Conservation (phyloP, 2,113 vertebrate species). For the Chrysochloris asiatica region DNA sequence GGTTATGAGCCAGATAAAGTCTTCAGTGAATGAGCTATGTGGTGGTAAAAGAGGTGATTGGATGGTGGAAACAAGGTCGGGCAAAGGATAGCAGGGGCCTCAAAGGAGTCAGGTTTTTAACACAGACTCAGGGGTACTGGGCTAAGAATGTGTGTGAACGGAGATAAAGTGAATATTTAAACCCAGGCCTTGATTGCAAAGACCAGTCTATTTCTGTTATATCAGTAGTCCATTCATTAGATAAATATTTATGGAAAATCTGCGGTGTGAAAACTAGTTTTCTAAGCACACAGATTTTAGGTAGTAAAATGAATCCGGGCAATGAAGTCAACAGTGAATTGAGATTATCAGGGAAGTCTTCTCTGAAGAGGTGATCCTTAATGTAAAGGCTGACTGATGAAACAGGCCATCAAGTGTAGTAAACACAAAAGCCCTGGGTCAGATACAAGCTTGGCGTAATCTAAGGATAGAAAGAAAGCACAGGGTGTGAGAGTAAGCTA, state of each 20-base stretch:
- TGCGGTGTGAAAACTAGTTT: neutral
- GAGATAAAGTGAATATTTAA: neutral
- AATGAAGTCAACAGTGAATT: neutral
- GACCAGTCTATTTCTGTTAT: neutral
- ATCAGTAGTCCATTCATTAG: neutral
- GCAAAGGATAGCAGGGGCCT: neutral
- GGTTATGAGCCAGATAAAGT: neutral
- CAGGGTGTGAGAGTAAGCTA: neutral
- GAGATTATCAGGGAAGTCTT: neutral
- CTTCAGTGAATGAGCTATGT: neutral
- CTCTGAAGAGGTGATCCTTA: neutral
- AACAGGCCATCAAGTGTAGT: neutral
- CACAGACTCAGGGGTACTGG: neutral
- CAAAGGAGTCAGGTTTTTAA: neutral
- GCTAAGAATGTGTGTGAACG: neutral
- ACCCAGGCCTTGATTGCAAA: neutral
- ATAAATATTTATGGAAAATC: neutral
- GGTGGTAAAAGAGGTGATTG: neutral
- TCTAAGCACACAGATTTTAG: neutral
- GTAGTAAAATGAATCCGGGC: neutral
- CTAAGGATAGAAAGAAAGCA: neutral
- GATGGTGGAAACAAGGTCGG: neutral
- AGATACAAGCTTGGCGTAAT: neutral
- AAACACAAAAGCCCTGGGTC: neutral
- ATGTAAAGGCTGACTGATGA: neutral